phyloP scores from a whole-genome alignment of 2,888 invertebrate species.

The Hirtodrosophila confusa region DNA sequence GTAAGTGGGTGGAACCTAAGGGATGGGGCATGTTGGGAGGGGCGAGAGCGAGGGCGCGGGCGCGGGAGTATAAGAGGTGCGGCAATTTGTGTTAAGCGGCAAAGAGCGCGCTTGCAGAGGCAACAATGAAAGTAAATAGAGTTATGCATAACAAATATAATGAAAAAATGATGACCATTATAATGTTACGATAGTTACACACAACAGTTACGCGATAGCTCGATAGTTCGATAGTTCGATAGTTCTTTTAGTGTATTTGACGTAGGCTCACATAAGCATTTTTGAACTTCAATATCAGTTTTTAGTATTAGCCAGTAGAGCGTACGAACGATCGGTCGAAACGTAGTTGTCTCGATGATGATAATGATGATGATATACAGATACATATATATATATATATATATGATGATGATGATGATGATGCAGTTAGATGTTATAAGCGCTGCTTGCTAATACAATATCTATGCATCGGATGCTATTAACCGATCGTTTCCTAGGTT shows the following conservation, averaged over 20 bases:
- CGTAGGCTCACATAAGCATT: constrained; percentile 56
- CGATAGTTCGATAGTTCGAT: no score
- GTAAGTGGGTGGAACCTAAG: constrained; percentile 16
- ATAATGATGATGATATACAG: constrained; percentile 8
- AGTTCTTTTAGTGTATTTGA: constrained; percentile 36
- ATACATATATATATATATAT: no score
- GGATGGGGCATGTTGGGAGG: neutral
- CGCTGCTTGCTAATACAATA: neutral
- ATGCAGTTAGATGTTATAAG: constrained; percentile 14
- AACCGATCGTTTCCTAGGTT: constrained; percentile 20
- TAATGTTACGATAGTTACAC: no score
- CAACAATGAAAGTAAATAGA: no score
- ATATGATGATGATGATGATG: constrained; percentile 13
- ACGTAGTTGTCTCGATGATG: constrained; percentile 36
- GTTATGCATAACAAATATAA: no score
- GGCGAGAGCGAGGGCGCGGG: no score
- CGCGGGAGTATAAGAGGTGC: no score
- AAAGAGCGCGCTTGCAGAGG: no score
- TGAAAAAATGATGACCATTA: no score
- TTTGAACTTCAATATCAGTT: constrained; percentile 72
- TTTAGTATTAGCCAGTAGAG: constrained; percentile 60
- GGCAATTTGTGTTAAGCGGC: no score
- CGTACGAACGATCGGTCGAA: constrained; percentile 12
- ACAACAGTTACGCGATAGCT: no score
- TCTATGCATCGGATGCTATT: constrained; percentile 38